phyloP scores from a whole-genome alignment of 2,797 vertebrate genomes.

The Lepilemur septentrionalis region DNA sequence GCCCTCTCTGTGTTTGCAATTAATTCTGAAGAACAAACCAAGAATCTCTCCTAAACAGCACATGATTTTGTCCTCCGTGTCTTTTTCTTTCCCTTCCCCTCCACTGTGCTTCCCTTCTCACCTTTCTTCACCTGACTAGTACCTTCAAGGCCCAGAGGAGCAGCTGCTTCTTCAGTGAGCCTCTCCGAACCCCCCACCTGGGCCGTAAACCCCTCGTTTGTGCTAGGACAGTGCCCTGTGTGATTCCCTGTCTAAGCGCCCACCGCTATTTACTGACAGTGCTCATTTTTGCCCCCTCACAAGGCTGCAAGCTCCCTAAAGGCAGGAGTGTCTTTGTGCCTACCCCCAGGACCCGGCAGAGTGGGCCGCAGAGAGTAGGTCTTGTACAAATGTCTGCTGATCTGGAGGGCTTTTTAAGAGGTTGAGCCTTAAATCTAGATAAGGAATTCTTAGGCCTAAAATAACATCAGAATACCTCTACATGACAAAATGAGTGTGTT shows the following conservation, averaged over 20 bases:
- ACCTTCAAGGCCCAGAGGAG: neutral
- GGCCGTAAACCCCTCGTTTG: neutral
- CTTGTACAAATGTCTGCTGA: neutral
- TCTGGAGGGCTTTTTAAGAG: neutral
- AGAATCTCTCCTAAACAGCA: neutral
- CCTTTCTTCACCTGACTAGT: neutral
- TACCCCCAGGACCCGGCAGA: neutral
- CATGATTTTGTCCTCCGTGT: rapidly evolving
- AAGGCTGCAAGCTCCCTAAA: neutral
- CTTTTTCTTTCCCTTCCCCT: neutral
- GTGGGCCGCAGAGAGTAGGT: neutral
- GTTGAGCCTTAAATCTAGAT: neutral
- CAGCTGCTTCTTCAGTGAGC: neutral
- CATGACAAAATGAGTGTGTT: neutral
- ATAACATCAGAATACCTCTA: neutral
- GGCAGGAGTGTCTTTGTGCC: neutral
- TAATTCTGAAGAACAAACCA: neutral
- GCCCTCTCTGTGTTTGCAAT: neutral
- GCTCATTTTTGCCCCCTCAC: neutral
- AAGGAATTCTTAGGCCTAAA: neutral
- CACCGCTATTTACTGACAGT: neutral
- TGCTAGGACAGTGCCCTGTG: neutral
- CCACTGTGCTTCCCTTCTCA: neutral
- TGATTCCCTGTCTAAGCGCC: neutral
- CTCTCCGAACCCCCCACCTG: neutral